phyloP scores from a whole-genome alignment of 2,797 vertebrate species.

The Lepus oiostolus region DNA sequence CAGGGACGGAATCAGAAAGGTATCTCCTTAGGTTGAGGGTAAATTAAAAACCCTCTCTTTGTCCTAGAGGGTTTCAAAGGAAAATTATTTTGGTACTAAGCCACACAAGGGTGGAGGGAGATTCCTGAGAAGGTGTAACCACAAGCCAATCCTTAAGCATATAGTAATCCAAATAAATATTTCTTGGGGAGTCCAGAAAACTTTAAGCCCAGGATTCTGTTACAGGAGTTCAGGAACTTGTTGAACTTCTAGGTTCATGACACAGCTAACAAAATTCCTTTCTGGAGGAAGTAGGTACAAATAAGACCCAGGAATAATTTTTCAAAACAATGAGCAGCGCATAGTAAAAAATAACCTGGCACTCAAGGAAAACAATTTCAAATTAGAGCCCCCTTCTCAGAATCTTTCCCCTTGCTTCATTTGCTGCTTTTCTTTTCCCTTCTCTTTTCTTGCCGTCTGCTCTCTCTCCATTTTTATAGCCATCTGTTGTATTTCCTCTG shows the following conservation, averaged over 20 bases:
- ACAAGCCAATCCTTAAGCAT: not conserved
- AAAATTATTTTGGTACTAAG: conserved; percentile 21
- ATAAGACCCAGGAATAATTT: not conserved
- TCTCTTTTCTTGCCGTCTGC: not conserved
- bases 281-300: not conserved
- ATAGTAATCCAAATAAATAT: not conserved
- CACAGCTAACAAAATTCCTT: conserved; percentile 13
- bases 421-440: not conserved
- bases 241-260: not conserved
- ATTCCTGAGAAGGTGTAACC: not conserved
- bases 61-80: not conserved
- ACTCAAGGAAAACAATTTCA: conserved; percentile 13
- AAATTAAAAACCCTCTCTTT: not conserved
- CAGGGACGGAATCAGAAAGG: not conserved
- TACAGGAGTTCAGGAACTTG: not conserved
- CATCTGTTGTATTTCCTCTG: not conserved
- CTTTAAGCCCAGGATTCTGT: not conserved
- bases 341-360: not conserved
- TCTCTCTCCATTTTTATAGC: not conserved
- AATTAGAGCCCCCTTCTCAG: not conserved
- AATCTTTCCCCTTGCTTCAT: not conserved
- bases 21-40: not conserved
- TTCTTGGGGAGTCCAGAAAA: conserved; percentile 32
- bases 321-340: not conserved
- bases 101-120: not conserved